A percentile compares a stretch with the other conserved stretches of the same genome.
Conservation (phyloP, 2,888 invertebrate genomes). For the Acanthococcus lagerstroemiae region DNA sequence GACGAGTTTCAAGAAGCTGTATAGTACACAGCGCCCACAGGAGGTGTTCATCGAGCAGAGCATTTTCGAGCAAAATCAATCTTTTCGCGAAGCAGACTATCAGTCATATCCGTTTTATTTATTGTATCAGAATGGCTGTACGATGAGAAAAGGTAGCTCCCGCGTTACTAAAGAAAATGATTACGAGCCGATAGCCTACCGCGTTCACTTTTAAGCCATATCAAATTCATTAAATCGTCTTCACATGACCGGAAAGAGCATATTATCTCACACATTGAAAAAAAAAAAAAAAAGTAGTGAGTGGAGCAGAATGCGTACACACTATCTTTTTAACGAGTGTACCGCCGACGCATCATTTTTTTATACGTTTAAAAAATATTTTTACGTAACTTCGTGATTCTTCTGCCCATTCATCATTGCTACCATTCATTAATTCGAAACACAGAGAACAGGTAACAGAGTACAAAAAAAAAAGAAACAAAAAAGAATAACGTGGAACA, state of each 20-base stretch:
- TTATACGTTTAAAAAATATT: conserved; percentile 20
- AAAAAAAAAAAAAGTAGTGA: conserved; percentile 1
- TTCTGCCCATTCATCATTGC: conserved; percentile 21
- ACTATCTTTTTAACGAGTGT: conserved; percentile 19
- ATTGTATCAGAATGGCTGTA: too few species aligned
- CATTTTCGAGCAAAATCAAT: too few species aligned
- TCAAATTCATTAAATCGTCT: conserved; percentile 31
- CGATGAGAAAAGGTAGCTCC: too few species aligned
- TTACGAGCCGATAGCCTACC: conserved; percentile 27
- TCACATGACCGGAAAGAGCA: conserved; percentile 31
- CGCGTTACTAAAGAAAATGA: conserved; percentile 16
- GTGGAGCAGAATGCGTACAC: conserved; percentile 20
- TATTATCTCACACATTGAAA: conserved; percentile 30
- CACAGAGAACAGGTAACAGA: not conserved
- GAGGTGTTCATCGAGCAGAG: too few species aligned
- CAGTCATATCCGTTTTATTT: too few species aligned
- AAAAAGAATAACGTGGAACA: too few species aligned
- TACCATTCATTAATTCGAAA: conserved; percentile 26
- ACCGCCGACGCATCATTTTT: conserved; percentile 27
- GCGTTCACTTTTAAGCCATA: conserved; percentile 29
- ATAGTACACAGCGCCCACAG: too few species aligned
- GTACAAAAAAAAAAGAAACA: not conserved
- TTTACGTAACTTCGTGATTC: conserved; percentile 21
- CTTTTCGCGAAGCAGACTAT: too few species aligned
- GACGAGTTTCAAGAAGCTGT: too few species aligned